phyloP scores from a whole-genome alignment of 2,113 vertebrate species.

The Sclerurus mexicanus region DNA sequence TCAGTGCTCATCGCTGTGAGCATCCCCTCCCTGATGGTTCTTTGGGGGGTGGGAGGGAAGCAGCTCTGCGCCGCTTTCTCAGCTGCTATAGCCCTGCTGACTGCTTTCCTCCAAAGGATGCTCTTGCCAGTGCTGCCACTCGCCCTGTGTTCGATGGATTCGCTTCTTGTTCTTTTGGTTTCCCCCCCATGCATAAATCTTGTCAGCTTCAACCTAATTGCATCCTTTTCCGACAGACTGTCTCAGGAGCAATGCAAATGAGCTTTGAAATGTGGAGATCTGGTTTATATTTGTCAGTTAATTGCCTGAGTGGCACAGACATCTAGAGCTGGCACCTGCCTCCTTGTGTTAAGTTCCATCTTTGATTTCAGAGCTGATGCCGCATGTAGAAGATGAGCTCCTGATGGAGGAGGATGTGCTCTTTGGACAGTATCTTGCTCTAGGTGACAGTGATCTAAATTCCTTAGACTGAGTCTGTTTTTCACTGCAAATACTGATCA shows the following conservation, averaged over 20 bases:
- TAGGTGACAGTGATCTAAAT: background rate
- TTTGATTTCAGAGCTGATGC: background rate
- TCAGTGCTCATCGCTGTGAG: background rate
- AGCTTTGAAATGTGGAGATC: conserved; percentile 33
- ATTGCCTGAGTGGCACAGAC: conserved; percentile 22
- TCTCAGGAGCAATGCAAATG: conserved; percentile 59
- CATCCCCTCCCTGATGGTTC: background rate
- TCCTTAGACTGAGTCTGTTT: background rate
- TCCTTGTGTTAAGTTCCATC: background rate
- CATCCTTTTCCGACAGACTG: conserved; percentile 32
- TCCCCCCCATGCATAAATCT: background rate
- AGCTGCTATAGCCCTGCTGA: background rate
- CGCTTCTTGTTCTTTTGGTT: background rate
- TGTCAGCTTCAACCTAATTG: background rate
- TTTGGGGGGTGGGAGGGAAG: background rate
- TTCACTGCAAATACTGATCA: background rate
- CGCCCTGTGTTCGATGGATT: background rate
- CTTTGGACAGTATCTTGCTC: background rate
- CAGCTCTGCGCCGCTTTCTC: background rate
- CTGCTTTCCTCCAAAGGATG: background rate
- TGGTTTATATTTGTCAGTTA: conserved; percentile 57
- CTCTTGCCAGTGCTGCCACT: background rate
- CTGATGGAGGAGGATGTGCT: background rate
- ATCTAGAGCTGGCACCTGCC: conserved; percentile 19
- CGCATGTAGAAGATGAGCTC: background rate